A percentile compares a stretch with the other conserved stretches of the same genome.
Evolutionary conservation across 2,113 vertebrate species (phyloP).

Genomic region (Protomyctophum bolini): DNA sequence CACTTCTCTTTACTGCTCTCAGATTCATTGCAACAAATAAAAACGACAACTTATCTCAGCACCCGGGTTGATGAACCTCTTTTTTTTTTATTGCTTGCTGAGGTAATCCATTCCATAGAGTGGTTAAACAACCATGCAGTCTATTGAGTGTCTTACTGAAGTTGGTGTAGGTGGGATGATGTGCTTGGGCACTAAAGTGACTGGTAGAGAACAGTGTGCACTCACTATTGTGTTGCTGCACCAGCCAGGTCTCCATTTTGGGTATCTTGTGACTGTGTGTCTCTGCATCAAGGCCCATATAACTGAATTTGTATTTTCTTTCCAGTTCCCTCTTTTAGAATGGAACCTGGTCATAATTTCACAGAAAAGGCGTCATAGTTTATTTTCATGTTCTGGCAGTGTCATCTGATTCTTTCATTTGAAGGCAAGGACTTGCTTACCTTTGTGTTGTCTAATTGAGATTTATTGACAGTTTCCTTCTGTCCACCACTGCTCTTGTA

Average conservation of each 20-base stretch:
- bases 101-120: constrained; percentile 63
- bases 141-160: constrained; percentile 45
- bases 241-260: constrained; percentile 25
- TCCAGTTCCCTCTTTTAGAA: constrained; percentile 8
- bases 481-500: constrained; percentile 16
- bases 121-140: constrained; percentile 35
- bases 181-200: constrained; percentile 12
- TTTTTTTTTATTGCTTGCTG: constrained; percentile 53
- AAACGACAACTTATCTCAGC: constrained; percentile 41
- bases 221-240: constrained; percentile 13
- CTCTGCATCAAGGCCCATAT: constrained; percentile 20
- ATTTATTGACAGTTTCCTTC: constrained; percentile 27
- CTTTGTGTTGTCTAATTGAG: constrained; percentile 6
- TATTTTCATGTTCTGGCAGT: constrained; percentile 15
- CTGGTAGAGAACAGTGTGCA: constrained; percentile 5
- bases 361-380: neutral
- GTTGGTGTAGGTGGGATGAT: constrained; percentile 15
- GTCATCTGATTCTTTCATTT: constrained; percentile 7
- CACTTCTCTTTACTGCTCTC: constrained; percentile 29
- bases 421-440: constrained; percentile 9
- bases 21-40: constrained; percentile 60
- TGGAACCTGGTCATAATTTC: constrained; percentile 8
- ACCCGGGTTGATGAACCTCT: constrained; percentile 52
- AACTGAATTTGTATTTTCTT: neutral
- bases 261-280: constrained; percentile 9